Evolutionary conservation across 1,140 invertebrate species (phyloP).

Genomic region (Listronotus oregonensis): DNA sequence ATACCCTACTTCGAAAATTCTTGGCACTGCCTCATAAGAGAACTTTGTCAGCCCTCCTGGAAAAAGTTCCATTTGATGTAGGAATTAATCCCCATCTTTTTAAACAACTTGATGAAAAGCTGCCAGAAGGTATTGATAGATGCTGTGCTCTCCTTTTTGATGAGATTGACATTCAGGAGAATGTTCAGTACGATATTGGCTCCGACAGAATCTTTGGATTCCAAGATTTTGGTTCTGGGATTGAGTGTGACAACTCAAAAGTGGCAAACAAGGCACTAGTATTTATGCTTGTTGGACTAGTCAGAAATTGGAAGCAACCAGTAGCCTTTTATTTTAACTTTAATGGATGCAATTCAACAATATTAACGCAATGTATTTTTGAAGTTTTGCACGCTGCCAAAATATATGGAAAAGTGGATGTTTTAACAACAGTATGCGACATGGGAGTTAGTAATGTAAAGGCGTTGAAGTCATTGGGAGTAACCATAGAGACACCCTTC

Average conservation of each 20-base stretch:
- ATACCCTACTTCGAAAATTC: too few relatives aligned
- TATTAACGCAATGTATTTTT: background rate
- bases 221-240: slow-evolving; percentile 8
- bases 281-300: slow-evolving; percentile 22
- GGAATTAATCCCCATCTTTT: too few relatives aligned
- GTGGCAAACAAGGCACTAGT: slow-evolving; percentile 23
- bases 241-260: background rate
- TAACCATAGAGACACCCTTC: background rate
- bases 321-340: slow-evolving; percentile 20
- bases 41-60: too few relatives aligned
- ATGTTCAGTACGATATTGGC: slow-evolving; percentile 21
- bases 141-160: too few relatives aligned
- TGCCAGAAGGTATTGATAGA: too few relatives aligned
- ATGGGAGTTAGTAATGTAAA: slow-evolving; percentile 18
- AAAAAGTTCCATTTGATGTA: too few relatives aligned
- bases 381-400: background rate
- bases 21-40: too few relatives aligned
- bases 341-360: background rate
- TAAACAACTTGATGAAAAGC: too few relatives aligned
- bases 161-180: too few relatives aligned
- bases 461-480: background rate
- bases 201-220: slow-evolving; percentile 17
- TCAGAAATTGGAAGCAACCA: slow-evolving; percentile 22
- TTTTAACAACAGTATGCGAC: slow-evolving; percentile 12
- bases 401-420: background rate